A percentile compares a stretch with the other conserved stretches of the same genome.
Evolutionary conservation across 1,140 invertebrate genomes (phyloP).

Genomic region (Trachymyrmex cornetzi): DNA sequence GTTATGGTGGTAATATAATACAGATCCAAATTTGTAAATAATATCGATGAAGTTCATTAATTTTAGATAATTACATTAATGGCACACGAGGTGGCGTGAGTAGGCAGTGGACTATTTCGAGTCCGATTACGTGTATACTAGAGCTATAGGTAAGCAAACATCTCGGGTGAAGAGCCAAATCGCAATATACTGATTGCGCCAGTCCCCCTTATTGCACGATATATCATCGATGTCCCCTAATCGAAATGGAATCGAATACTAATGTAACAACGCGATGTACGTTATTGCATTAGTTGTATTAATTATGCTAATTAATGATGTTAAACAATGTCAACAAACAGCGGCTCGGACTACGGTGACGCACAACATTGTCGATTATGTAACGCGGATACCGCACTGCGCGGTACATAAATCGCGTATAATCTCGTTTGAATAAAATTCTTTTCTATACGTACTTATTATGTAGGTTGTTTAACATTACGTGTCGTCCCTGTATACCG

Average conservation of each 20-base stretch:
- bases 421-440: constrained; percentile 27
- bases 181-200: constrained; percentile 49
- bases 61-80: constrained; percentile 58
- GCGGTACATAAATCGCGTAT: background rate
- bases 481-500: background rate
- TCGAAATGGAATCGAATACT: constrained; percentile 41
- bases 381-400: background rate
- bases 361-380: background rate
- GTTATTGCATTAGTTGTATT: constrained; percentile 43
- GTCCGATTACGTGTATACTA: constrained; percentile 43
- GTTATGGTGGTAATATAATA: constrained; percentile 11
- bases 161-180: constrained; percentile 55
- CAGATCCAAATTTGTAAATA: constrained; percentile 37
- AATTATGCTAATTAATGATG: constrained; percentile 39
- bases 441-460: background rate
- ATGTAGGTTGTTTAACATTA: background rate
- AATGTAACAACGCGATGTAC: background rate
- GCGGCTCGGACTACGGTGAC: background rate
- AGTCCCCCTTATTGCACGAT: constrained; percentile 5
- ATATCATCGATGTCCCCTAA: constrained; percentile 29
- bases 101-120: constrained; percentile 33
- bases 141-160: constrained; percentile 47
- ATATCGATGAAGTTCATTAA: constrained; percentile 42
- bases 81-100: background rate
- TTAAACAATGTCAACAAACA: constrained; percentile 35